Base-by-base conservation (phyloP, 2,888 invertebrate genomes). In the Mystacides longicornis region DNA sequence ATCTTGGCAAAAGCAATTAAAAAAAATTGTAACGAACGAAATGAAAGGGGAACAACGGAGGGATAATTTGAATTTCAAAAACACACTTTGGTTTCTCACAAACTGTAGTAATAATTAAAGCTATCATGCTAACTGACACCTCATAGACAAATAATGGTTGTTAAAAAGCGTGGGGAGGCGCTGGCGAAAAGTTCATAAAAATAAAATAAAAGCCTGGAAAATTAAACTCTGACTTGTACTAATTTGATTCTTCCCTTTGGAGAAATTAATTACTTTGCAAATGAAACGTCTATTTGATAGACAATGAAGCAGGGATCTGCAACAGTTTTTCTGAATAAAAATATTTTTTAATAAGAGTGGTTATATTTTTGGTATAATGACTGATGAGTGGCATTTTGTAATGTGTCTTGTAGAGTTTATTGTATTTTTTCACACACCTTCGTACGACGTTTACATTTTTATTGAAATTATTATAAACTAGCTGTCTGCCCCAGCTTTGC, bases 181-280 rank as follows among this genome's bases (percentile, higher is more conserved):
- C 3, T 37, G 14, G 14, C 37, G 4, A 4, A 4, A 14, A 37
- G 37, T 37, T 27, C 18, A 23, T 22, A 46, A 48, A 37, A 47
- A 52, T 16, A 23, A 27, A 31, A 23, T 19, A 47, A 55, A 51
- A 31, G 22, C 14, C 47, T 21, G 31, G 48, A 31, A 55, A 54
- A 55, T 55, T 51, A 53, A 52, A 19, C 46, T 46, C 20, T 46
- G 46, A 46, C 46, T 46, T 19, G 49, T 55, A 49, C 55, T 51
- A 22, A 57, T 57, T 57, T 58, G 53, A 58, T 57, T 58, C 57
- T 51, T 43, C 55, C 59, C 57, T 46, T 53, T 33, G 23, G 49
- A 22, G 45, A 60, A 60, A 60, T 60, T 60, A 60, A 60, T 60
- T 60, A 60, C 60, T 48, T 55, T 60, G 60, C 56, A 60, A 60